Evolutionary conservation across 1,140 invertebrate species (phyloP).

Genomic region (Drosophila prosaltans): DNA sequence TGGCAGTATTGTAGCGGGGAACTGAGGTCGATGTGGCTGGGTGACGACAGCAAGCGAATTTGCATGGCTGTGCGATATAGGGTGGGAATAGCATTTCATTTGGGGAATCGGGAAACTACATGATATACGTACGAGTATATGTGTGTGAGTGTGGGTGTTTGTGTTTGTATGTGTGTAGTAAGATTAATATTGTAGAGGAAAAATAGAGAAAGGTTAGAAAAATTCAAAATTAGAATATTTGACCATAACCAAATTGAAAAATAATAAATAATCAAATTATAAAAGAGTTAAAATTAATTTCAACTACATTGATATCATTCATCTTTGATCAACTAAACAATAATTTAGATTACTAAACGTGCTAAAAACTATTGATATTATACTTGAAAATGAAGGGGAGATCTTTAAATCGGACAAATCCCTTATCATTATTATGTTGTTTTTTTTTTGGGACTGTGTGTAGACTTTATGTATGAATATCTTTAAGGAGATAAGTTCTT

Average conservation of each 20-base stretch:
- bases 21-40: conserved; percentile 67
- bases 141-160: conserved; percentile 36
- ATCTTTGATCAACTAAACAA: conserved; percentile 7
- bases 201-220: conserved; percentile 69
- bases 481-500: no score
- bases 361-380: neutral
- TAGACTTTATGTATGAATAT: no score
- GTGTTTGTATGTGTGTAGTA: conserved; percentile 28
- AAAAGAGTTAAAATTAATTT: conserved; percentile 48
- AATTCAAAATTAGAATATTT: conserved; percentile 72
- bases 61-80: conserved; percentile 79
- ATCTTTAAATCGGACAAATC: no score
- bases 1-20: conserved; percentile 61
- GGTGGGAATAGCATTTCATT: conserved; percentile 82
- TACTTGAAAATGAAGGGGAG: neutral
- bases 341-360: conserved; percentile 19
- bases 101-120: conserved; percentile 78
- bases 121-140: conserved; percentile 9
- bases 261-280: neutral
- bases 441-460: no score
- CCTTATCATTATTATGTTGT: no score
- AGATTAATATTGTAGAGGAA: conserved; percentile 45
- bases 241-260: conserved; percentile 71
- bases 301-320: conserved; percentile 25
- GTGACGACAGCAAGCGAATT: conserved; percentile 76